Percentiles rank a stretch among this genome's conserved stretches.
Evolutionary conservation across 37 sponge, comb jelly and placozoan genomes (phyloP).

Genomic region (Chondrosia reniformis): DNA sequence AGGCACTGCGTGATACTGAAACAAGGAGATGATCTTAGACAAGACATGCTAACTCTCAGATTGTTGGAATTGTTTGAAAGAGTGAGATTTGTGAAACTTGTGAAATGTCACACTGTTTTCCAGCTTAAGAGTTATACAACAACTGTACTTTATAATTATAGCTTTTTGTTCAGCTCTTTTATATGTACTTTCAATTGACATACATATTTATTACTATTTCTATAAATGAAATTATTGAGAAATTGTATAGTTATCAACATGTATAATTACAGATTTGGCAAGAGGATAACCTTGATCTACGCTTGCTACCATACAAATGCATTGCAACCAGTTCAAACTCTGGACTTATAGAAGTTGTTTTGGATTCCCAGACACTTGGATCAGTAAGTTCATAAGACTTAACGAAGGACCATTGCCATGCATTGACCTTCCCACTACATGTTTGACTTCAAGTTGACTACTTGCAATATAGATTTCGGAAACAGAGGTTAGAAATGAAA

Average conservation of each 20-base stretch:
- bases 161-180: too few relatives aligned
- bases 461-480: background rate
- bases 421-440: background rate
- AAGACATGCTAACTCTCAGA: slow-evolving; percentile 72
- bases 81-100: slow-evolving; percentile 27
- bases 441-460: background rate
- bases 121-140: too few relatives aligned
- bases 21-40: slow-evolving; percentile 71
- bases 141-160: too few relatives aligned
- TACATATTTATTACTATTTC: too few relatives aligned
- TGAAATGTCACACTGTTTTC: too few relatives aligned
- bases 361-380: slow-evolving; percentile 56
- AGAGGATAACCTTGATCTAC: slow-evolving; percentile 67
- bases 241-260: too few relatives aligned
- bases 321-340: slow-evolving; percentile 64
- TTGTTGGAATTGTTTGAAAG: slow-evolving; percentile 63
- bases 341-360: slow-evolving; percentile 91
- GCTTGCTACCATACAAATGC: slow-evolving; percentile 86
- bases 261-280: slow-evolving; percentile 52
- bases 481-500: slow-evolving; percentile 55
- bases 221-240: too few relatives aligned
- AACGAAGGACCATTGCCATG: too few relatives aligned
- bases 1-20: slow-evolving; percentile 55
- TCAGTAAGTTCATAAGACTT: slow-evolving; percentile 15
- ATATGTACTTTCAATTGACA: too few relatives aligned